These are phyloP conservation scores for Caloenas nicobarica DNA, from an alignment of 2,113 vertebrate genomes.

Conservation along the genomic window DNA sequence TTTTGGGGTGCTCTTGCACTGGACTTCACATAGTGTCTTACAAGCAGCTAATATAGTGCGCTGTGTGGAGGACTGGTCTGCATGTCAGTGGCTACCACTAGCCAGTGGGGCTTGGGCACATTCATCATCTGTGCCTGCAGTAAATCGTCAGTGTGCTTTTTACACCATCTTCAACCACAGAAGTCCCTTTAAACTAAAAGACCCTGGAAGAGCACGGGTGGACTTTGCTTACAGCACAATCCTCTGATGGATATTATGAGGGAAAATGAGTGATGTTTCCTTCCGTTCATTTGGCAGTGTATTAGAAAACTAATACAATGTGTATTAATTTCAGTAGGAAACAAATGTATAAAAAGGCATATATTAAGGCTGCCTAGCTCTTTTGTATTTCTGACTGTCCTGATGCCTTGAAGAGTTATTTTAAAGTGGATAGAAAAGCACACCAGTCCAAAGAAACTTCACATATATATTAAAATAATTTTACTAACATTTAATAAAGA, in stretches of 20 bases:
- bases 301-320: not conserved
- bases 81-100: not conserved
- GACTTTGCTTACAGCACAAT: not conserved
- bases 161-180: not conserved
- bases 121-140: not conserved
- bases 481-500: not conserved
- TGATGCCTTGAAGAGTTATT: not conserved
- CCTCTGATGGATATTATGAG: not conserved
- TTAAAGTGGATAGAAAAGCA: not conserved
- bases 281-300: not conserved
- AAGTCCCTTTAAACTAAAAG: not conserved
- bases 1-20: not conserved
- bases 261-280: slow-evolving; percentile 5
- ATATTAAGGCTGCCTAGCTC: not conserved
- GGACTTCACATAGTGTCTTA: not conserved
- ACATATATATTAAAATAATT: not conserved
- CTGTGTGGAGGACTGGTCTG: not conserved
- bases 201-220: accelerated
- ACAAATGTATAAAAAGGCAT: not conserved
- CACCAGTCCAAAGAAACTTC: not conserved
- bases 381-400: not conserved
- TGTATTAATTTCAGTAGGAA: not conserved
- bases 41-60: not conserved
- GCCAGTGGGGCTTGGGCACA: not conserved
- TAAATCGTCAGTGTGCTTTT: not conserved